Base-by-base conservation (phyloP, 2,888 invertebrate genomes). In the Gastracanthus pulcherrimus region DNA sequence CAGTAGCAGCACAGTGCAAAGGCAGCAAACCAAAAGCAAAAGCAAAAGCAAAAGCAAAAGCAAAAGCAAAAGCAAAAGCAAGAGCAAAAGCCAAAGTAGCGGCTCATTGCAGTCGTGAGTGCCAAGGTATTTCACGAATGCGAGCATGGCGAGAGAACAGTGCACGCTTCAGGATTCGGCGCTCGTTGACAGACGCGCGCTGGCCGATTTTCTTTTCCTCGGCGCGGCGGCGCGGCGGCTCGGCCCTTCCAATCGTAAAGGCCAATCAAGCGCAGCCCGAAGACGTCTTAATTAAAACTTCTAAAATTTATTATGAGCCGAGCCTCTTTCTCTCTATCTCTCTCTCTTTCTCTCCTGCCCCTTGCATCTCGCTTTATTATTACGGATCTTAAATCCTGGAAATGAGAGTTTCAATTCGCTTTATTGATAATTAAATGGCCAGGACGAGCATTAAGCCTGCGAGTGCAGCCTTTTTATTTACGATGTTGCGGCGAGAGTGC, bases 51-150 rank as follows among this genome's bases (percentile, higher is more conserved):
- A n/a, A n/a, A n/a, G n/a, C n/a, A n/a, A n/a, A n/a, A n/a, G n/a
- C n/a, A n/a, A n/a, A n/a, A n/a, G n/a, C n/a, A n/a, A n/a, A n/a
- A 16, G 7, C n/a, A 31, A 23, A 13, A 29, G 29, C 60, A 60
- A 16, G 26, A 38, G 31, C 31, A 36, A 5, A 58, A 29, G 9
- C n/a, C 6, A 19, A 34, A n/a, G 51, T 38, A 70, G 67, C 29
- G n/a, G 19, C 41, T 13, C 11, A 13, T 13, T 13, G 41, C 41
- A 13, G 41, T 41, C n/a, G 64, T n/a, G 34, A 84, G 85, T 87
- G 87, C 87, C 84, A 87, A 87, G 85, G 83, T 87, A 88, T 88
- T 87, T 87, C 85, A 86, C 85, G 86, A 87, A 87, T 88, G 87
- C 88, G 87, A 87, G 82, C 88, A 81, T 78, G 81, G 66, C 41